phyloP scores from a whole-genome alignment of 1,140 invertebrate genomes.

The Camponotus pennsylvanicus region DNA sequence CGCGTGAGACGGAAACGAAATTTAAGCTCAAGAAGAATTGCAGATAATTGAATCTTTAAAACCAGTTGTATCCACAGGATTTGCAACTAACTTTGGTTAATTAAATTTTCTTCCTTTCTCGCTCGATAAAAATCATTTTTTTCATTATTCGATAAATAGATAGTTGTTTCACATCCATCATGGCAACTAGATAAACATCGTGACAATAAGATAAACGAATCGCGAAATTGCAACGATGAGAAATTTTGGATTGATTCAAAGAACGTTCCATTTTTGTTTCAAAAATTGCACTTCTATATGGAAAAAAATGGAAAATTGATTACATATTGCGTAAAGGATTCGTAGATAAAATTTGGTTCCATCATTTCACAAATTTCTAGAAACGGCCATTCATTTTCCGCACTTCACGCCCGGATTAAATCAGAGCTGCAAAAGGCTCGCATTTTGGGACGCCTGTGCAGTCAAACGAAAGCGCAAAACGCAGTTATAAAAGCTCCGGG shows the following conservation, averaged over 20 bases:
- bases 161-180: slow-evolving; percentile 3
- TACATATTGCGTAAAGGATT: not conserved
- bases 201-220: slow-evolving; percentile 22
- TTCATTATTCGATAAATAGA: slow-evolving; percentile 54
- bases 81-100: not conserved
- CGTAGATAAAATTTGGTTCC: not conserved
- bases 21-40: not conserved
- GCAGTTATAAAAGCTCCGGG: slow-evolving; percentile 51
- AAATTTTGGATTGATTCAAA: slow-evolving; percentile 9
- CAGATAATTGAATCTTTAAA: slow-evolving; percentile 7
- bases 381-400: slow-evolving; percentile 38
- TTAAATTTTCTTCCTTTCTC: slow-evolving; percentile 14
- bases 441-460: slow-evolving; percentile 35
- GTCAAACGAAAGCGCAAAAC: slow-evolving; percentile 39
- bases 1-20: not conserved
- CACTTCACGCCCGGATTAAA: slow-evolving; percentile 25
- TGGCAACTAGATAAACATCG: not conserved
- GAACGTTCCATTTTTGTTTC: not conserved
- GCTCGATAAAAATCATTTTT: slow-evolving; percentile 25
- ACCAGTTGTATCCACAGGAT: not conserved
- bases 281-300: not conserved
- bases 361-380: not conserved
- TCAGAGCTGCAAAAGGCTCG: not conserved
- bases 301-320: not conserved
- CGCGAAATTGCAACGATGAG: not conserved